Conservation (phyloP, 2,888 invertebrate species). For the Zelleria hepariella region DNA sequence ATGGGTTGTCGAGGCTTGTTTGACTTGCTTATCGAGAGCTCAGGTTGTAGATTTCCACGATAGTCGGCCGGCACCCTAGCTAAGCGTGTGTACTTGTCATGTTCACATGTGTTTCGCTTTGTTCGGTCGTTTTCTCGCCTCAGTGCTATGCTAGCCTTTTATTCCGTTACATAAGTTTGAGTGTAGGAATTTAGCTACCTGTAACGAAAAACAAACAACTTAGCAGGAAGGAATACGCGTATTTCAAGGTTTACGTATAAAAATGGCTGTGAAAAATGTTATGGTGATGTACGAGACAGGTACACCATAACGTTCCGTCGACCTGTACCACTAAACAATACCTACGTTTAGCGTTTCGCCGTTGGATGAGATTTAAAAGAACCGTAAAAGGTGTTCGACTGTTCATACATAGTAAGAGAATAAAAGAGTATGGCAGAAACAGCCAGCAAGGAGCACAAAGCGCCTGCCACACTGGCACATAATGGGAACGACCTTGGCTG, state of each 20-base stretch:
- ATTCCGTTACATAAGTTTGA: too few relatives aligned
- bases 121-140: background rate
- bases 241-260: background rate
- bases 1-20: constrained; percentile 48
- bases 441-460: constrained; percentile 5
- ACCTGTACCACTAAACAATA: background rate
- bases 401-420: background rate
- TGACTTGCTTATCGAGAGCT: constrained; percentile 57
- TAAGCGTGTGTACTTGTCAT: background rate
- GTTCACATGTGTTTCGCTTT: background rate
- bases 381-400: background rate
- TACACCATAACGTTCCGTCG: background rate
- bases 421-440: background rate
- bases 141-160: background rate
- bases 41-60: constrained; percentile 45
- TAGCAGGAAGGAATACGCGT: background rate
- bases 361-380: background rate
- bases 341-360: background rate
- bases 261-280: background rate
- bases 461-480: constrained; percentile 19
- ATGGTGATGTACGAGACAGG: background rate
- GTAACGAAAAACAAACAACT: background rate
- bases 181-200: too few relatives aligned
- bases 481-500: constrained; percentile 46
- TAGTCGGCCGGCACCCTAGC: background rate